Evolutionary conservation across 2,797 vertebrate species (phyloP).

Genomic region (Rhyacichthys aspro): DNA sequence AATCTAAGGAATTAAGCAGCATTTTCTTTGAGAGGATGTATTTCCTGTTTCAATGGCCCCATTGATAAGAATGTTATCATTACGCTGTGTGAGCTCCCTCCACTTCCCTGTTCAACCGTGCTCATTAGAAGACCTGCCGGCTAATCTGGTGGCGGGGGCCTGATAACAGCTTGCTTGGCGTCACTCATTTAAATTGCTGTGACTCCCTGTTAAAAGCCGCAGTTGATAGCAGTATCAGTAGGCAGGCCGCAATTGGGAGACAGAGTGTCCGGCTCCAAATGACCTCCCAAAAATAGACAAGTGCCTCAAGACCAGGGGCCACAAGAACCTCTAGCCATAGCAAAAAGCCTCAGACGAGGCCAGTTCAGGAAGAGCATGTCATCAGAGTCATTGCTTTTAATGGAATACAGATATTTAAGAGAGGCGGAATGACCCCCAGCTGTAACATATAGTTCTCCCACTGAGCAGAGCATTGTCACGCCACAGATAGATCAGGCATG

Average conservation of each 20-base stretch:
- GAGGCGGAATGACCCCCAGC: slow-evolving; percentile 66
- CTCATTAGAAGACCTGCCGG: slow-evolving; percentile 80
- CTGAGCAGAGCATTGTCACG: slow-evolving; percentile 52
- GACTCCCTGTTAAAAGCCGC: slow-evolving; percentile 85
- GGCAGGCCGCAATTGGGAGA: slow-evolving; percentile 83
- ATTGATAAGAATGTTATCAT: slow-evolving; percentile 65
- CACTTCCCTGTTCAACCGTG: slow-evolving; percentile 75
- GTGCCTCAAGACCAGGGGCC: slow-evolving; percentile 77
- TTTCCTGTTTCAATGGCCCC: slow-evolving; percentile 59
- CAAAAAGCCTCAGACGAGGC: slow-evolving; percentile 59
- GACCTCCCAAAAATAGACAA: slow-evolving; percentile 88
- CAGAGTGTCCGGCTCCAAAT: slow-evolving; percentile 86
- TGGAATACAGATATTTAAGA: slow-evolving; percentile 75
- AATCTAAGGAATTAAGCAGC: slow-evolving; percentile 28
- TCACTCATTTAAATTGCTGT: slow-evolving; percentile 85
- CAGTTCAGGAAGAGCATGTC: slow-evolving; percentile 85
- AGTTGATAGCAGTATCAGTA: slow-evolving; percentile 89
- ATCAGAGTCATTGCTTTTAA: slow-evolving; percentile 85
- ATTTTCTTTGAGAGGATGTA: slow-evolving; percentile 39
- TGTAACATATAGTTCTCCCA: slow-evolving; percentile 59
- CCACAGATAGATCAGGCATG: slow-evolving; percentile 76
- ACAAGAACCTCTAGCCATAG: slow-evolving; percentile 50
- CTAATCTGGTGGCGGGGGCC: slow-evolving; percentile 83
- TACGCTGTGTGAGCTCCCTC: slow-evolving; percentile 50
- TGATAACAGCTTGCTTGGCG: slow-evolving; percentile 86